Evolutionary conservation across 2,888 invertebrate species (phyloP), one percentile per base, ranked within the genome.

Genomic region (Parnassius smintheus): DNA sequence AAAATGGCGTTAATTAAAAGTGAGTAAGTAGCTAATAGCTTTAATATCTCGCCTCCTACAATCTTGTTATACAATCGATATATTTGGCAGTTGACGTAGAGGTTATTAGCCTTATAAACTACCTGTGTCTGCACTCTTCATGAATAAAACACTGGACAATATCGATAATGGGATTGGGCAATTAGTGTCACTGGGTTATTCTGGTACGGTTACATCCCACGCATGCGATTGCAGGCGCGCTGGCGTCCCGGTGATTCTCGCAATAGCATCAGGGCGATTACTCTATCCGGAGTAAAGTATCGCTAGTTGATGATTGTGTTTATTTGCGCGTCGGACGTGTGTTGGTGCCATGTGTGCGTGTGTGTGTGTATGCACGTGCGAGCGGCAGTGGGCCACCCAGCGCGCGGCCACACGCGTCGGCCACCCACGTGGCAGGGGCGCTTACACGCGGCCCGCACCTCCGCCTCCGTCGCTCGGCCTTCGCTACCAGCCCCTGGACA

Each of bases 301-400:
- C 88, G 88, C 87, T 86, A 85, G 89, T 86, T 90, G 89, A 89
- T 90, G 86, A 88, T 91, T 89, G 89, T 91, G 88, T 89, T 88
- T 90, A 88, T 89, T 88, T 89, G 88, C 88, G 86, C 82, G 82
- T 75, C 75, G 76, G 73, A 82, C 77, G 75, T 85, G 88, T 88
- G 86, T 82, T 76, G 73, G 85, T 83, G 85, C 73, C 80, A 76
- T 72, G 80, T 78, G 78, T 69, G 78, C 76, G 78, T 81, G 85
- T 81, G 76, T 72, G 80, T 78, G 78, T 69, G 78, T 76, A 78
- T 81, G 85, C 81, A 80, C 80, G 84, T 80, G 83, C 76, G 49
- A 49, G 83, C 82, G 78, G 82, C 77, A 82, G 86, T 80, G 83
- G 88, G 72, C 89, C 91, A 91, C 90, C 91, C 91, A 90, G 86